Evolutionary conservation across 2,113 vertebrate genomes (phyloP), one percentile per base, ranked within the genome.

Genomic region (Rhinolophus ferrumequinum): DNA sequence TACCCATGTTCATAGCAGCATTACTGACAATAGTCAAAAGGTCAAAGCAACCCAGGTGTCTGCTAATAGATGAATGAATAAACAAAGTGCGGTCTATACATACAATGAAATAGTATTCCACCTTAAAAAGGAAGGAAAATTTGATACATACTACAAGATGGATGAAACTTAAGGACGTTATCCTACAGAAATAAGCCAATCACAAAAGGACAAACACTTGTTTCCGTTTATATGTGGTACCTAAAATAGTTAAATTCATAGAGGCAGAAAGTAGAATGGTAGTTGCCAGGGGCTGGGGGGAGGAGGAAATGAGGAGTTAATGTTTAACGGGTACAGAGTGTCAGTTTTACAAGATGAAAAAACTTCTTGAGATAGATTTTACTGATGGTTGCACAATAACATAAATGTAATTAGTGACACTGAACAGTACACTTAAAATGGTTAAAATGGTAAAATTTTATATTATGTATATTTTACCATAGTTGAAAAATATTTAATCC

Each of bases 221-320:
- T 50, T 62, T n/a, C 33, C 82, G 24, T 7, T 33, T 67, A 60
- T 22, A 70, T 26, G 7, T 56, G 35, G 33, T 56, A 54, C 7
- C 14, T 92, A 64, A 64, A 92, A 76, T 44, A 62, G 41, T 79
- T 86, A 67, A 95, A 86, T 69, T 90, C 22, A 38, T 30, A 91
- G 35, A 62, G 38, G 93, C 6, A 91, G 58, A 90, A 88, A 73
- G 9, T 69, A 67, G n/a, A 77, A 60, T 84, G 8, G 8, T 66
- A 22, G 6, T 47, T 79, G 3, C 50, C 44, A 94, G 41, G 5
- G 52, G 2, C 28, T 28, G 14, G 3, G 30, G 30, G 56, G 13
- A 26, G 28, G 24, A 83, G 44, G 12, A 69, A 91, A 80, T n/a
- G 12, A 38, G 5, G 9, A 44, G 12, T 15, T 44, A 90, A 50